Conservation (phyloP, 2,888 invertebrate species). For the Esperia sulphurella region DNA sequence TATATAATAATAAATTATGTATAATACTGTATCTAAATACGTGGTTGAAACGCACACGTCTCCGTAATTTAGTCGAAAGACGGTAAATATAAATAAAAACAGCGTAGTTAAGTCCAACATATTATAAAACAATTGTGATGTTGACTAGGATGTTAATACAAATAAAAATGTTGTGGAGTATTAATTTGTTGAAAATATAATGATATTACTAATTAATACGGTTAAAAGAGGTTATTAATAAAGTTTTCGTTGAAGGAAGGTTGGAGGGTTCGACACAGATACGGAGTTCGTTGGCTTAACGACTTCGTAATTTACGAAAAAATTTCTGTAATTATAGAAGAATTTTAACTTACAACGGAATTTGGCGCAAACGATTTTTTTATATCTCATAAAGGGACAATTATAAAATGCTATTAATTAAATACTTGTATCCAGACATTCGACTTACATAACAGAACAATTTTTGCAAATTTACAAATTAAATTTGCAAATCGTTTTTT, state of each 20-base stretch:
- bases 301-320: constrained; percentile 5
- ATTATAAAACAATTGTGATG: constrained; percentile 73
- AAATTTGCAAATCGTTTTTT: no score
- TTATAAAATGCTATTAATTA: no score
- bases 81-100: constrained; percentile 48
- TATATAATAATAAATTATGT: constrained; percentile 43
- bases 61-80: constrained; percentile 58
- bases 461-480: no score
- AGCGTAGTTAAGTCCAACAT: constrained; percentile 57
- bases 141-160: constrained; percentile 64
- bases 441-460: no score
- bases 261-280: constrained; percentile 9
- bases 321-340: constrained; percentile 6
- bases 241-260: constrained; percentile 25
- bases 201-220: constrained; percentile 49
- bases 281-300: constrained; percentile 3
- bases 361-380: neutral
- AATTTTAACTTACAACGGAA: neutral
- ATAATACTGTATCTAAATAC: constrained; percentile 30
- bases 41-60: constrained; percentile 76
- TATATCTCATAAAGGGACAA: neutral
- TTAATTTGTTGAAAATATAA: constrained; percentile 65
- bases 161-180: constrained; percentile 60
- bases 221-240: constrained; percentile 31
- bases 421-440: no score